A percentile compares a stretch with the other conserved stretches of the same genome.
Conservation (phyloP, 2,113 vertebrate species). For the Hippocampus comes region DNA sequence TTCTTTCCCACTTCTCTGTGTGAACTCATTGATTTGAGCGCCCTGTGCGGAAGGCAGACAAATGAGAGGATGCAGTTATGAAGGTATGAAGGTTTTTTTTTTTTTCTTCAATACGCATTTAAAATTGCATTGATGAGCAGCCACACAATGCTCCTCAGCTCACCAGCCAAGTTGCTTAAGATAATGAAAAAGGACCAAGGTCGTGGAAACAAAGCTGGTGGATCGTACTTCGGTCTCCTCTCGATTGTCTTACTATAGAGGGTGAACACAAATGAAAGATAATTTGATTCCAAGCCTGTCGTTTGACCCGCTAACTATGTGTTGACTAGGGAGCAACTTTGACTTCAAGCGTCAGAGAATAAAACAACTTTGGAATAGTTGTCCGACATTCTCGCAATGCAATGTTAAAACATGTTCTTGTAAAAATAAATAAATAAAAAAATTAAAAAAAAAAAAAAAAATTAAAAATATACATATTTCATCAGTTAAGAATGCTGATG, state of each 20-base stretch:
- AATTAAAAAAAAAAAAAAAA: too few species aligned
- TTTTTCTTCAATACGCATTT: conserved; percentile 23
- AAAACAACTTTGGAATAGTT: too few species aligned
- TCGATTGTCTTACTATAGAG: not conserved
- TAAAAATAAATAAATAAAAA: too few species aligned
- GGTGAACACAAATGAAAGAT: not conserved
- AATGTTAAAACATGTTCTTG: not conserved
- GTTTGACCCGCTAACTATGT: too few species aligned
- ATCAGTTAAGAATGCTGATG: conserved; percentile 14
- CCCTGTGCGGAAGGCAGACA: conserved; percentile 27
- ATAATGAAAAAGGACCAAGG: not conserved
- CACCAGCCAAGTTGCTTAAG: conserved; percentile 13
- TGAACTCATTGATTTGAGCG: conserved; percentile 54
- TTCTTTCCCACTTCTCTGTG: conserved; percentile 39
- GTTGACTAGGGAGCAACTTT: too few species aligned
- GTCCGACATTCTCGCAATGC: too few species aligned
- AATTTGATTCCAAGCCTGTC: too few species aligned
- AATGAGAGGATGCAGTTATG: conserved; percentile 31
- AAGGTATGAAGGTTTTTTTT: conserved; percentile 1
- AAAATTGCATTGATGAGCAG: conserved; percentile 23
- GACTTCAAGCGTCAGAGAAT: too few species aligned
- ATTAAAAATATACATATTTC: not conserved
- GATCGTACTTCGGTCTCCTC: not conserved
- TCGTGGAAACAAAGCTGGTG: not conserved
- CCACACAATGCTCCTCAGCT: conserved; percentile 21